Base-by-base conservation (phyloP, 2,113 vertebrate genomes). In the Cygnus atratus region DNA sequence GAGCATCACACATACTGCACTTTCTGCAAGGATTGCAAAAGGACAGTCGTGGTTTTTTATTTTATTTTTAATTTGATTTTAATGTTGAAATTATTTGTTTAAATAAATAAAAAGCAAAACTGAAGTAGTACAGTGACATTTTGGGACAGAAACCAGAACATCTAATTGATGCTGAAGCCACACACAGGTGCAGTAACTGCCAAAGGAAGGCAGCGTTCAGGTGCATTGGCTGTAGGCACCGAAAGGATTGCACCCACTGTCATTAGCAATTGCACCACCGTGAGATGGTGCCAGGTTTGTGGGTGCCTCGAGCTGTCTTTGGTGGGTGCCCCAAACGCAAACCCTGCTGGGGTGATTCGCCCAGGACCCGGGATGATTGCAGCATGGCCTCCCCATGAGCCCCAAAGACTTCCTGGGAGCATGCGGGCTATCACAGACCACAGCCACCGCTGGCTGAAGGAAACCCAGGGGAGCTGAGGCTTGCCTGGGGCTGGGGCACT, bases 1-100 rank as follows among this genome's bases (percentile, higher is more conserved):
- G 95, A 97, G 94, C 95, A 95, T 97, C 87, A 67, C 54, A 52
- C 73, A 4, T 58, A 88, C 59, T 75, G 73, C 94, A 79, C 95
- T 97, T 94, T 89, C 92, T 92, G 90, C 90, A 95, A 94, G 92
- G 97, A 90, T 95, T 95, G 92, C 80, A 75, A 92, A 95, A 96
- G 95, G 96, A 95, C 95, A 91, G 88, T 41, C 28, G 33, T 65
- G 75, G 67, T 48, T 48, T 63, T 46, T 37, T 20, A 43, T 15
- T 31, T 70, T 87, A 44, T 46, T 84, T 78, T 41, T 59, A 86
- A 75, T 96, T 94, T 65, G 21, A 72, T 86, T 95, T 92, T 82
- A 67, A 94, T 87, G 94, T 89, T 92, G 92, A 63, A 88, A 91
- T 95, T 43, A 58, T 91, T 95, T 92, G 87, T 95, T 94, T 87